Conservation (phyloP, 2,797 vertebrate species). For the Pelobates cultripes region DNA sequence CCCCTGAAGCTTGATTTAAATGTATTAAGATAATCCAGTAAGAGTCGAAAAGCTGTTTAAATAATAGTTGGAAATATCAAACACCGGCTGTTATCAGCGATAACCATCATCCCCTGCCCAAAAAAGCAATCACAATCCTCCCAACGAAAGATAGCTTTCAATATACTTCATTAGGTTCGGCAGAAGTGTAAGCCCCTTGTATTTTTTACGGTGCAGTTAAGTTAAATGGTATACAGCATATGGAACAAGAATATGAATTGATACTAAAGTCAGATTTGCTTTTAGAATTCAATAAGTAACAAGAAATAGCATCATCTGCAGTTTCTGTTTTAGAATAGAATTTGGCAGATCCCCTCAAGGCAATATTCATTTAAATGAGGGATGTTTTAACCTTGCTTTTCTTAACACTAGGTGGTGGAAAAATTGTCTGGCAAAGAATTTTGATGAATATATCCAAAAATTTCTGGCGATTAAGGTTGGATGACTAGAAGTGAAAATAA, state of each 20-base stretch:
- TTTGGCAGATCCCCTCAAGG: constrained; percentile 3
- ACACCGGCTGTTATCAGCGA: constrained; percentile 5
- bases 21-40: constrained; percentile 19
- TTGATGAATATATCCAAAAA: too few species aligned
- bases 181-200: background rate
- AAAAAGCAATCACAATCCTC: background rate
- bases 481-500: too few species aligned
- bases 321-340: background rate
- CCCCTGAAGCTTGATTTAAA: background rate
- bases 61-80: background rate
- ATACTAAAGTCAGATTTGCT: constrained; percentile 9
- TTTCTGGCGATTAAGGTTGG: too few species aligned
- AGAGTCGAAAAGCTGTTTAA: background rate
- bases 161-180: background rate
- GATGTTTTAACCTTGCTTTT: too few species aligned
- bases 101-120: background rate
- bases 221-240: background rate
- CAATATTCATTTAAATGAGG: background rate
- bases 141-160: background rate
- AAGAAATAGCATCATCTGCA: background rate
- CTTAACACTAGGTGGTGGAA: too few species aligned
- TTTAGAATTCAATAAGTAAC: background rate
- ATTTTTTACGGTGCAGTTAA: background rate
- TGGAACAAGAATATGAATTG: background rate
- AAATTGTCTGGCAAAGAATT: too few species aligned